A percentile compares a stretch with the other conserved stretches of the same genome.
phyloP scores from a whole-genome alignment of 35 echinoderm and acorn worm genomes.

The Chiridota heheva region DNA sequence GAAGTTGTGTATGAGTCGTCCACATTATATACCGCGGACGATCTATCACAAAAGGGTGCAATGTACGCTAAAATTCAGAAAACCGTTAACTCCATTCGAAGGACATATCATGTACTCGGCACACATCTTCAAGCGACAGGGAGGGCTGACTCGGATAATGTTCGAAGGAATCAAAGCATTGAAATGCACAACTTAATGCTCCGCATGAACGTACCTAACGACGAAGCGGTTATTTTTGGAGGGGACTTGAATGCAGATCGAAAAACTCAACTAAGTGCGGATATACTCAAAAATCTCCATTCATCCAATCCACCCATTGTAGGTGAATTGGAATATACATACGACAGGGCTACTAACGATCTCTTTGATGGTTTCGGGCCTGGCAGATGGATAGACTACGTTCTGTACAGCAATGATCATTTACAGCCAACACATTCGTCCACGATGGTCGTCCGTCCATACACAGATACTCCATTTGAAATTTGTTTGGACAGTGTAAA shows the following conservation, averaged over 20 bases:
- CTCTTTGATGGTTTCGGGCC: conserved; percentile 41
- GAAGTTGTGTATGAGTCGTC: conserved; percentile 52
- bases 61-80: conserved; percentile 91
- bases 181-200: conserved; percentile 80
- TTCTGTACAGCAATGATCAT: conserved; percentile 62
- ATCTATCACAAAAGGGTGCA: conserved; percentile 73
- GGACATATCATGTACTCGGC: conserved; percentile 77
- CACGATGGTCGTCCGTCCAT: conserved; percentile 50
- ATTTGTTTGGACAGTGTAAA: conserved; percentile 47
- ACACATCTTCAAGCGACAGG: conserved; percentile 77
- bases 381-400: conserved; percentile 76
- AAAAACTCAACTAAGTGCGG: conserved; percentile 4
- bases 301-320: conserved; percentile 31
- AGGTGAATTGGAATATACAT: conserved; percentile 64
- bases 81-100: conserved; percentile 55
- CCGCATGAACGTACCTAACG: conserved; percentile 49
- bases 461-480: conserved; percentile 40
- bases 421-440: conserved; percentile 41
- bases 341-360: conserved; percentile 66
- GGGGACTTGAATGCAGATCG: conserved; percentile 78
- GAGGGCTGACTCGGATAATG: conserved; percentile 23
- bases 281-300: conserved; percentile 55
- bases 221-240: conserved; percentile 87
- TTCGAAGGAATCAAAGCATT: conserved; percentile 59
- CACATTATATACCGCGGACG: conserved; percentile 42